Conservation (phyloP, 2,888 invertebrate species). For the Nematopogon swammerdamellus region DNA sequence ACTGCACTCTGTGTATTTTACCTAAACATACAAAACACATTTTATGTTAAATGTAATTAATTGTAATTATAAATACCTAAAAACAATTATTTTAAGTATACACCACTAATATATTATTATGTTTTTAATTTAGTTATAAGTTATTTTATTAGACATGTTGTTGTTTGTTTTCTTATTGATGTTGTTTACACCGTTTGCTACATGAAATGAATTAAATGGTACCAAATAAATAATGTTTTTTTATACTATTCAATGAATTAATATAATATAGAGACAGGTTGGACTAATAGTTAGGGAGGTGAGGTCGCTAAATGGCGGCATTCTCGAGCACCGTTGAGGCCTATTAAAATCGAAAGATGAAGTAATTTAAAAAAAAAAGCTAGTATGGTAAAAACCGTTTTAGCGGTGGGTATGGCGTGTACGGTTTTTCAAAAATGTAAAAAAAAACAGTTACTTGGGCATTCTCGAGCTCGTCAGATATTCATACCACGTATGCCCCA, state of each 20-base stretch:
- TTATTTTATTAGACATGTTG: slow-evolving; percentile 29
- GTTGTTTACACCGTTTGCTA: slow-evolving; percentile 55
- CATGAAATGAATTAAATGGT: slow-evolving; percentile 49
- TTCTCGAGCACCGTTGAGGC: too few species aligned
- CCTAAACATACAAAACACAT: background rate
- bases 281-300: too few species aligned
- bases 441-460: too few species aligned
- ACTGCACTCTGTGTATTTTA: background rate
- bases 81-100: background rate
- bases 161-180: slow-evolving; percentile 55
- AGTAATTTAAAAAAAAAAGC: too few species aligned
- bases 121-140: background rate
- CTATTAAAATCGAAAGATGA: too few species aligned
- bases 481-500: too few species aligned
- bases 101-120: background rate
- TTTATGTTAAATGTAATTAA: background rate
- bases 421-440: too few species aligned
- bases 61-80: background rate
- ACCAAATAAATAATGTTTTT: slow-evolving; percentile 2
- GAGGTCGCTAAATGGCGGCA: too few species aligned
- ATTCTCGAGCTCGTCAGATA: too few species aligned
- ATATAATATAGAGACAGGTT: too few species aligned
- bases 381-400: too few species aligned
- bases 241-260: background rate
- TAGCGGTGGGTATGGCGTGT: too few species aligned